Evolutionary conservation across 2,797 vertebrate genomes (phyloP), one percentile per base, ranked within the genome.

Genomic region (Diplodus sargus): DNA sequence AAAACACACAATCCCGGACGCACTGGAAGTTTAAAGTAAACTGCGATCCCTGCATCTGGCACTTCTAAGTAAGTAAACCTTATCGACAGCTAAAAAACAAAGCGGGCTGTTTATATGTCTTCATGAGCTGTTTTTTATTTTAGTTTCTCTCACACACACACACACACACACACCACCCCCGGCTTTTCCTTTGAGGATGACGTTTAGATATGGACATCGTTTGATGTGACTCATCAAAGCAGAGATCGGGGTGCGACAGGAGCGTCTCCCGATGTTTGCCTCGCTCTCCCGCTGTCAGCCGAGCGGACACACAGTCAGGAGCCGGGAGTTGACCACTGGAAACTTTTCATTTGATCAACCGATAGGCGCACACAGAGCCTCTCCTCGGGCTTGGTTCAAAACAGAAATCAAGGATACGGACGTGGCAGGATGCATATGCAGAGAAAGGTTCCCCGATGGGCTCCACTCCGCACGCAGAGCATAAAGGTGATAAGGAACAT

Each of bases 31-130:
- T 89, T 81, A 83, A 87, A 86, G 82, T 42, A 51, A 71, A 81
- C 66, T n/a, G 59, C 68, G 94, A 60, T 76, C 79, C 62, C 76
- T 13, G 57, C 71, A 89, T 87, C 84, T 83, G 84, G 62, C 74
- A 52, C 73, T 82, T 88, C 85, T 73, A 80, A 87, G 84, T 75
- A 95, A 95, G 94, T 94, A 95, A 96, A 96, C 95, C 96, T 96
- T 96, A 97, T 92, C 86, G 84, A 73, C 80, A 61, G 70, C 72
- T 64, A 53, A 89, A 80, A 89, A 80, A 89, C 89, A 89, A 91
- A 92, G 74, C 77, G 17, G 49, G 22, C 68, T 78, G 74, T 86
- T 89, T 81, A 63, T 89, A 7, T 48, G 95, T 95, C 92, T 95
- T 93, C 78, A 39, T 77, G 74, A 22, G 60, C 48, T 51, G 47